Percentiles rank a stretch among this genome's conserved stretches.
These are phyloP conservation scores for Meganola albula DNA, from an alignment of 2,888 invertebrate genomes.

Conservation along the genomic window DNA sequence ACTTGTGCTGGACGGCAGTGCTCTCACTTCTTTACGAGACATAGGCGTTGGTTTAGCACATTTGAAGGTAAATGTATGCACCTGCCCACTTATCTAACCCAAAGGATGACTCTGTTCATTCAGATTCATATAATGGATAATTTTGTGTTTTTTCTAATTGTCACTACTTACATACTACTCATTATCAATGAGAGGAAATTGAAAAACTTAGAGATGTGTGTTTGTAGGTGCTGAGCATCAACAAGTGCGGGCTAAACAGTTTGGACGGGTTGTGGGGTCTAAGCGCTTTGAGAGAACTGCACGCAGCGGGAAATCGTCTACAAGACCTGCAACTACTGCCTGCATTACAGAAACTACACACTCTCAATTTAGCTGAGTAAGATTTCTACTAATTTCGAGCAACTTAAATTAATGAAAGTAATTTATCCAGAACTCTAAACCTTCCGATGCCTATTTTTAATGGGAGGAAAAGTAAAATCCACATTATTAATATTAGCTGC, in stretches of 20 bases:
- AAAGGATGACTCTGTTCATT: too few relatives aligned
- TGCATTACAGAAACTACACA: conserved; percentile 75
- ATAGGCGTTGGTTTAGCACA: conserved; percentile 81
- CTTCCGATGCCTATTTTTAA: too few relatives aligned
- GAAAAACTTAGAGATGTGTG: too few relatives aligned
- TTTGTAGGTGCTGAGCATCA: conserved; percentile 73
- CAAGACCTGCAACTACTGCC: conserved; percentile 79
- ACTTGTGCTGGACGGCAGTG: conserved; percentile 82
- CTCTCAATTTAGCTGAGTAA: conserved; percentile 72
- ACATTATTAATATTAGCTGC: too few relatives aligned
- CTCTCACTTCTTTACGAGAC: conserved; percentile 81
- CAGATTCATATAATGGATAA: too few relatives aligned
- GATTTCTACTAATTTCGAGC: too few relatives aligned
- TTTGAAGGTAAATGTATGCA: conserved; percentile 73
- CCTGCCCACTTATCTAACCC: too few relatives aligned
- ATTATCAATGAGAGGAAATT: too few relatives aligned
- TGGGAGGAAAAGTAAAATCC: neutral
- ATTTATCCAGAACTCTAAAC: too few relatives aligned
- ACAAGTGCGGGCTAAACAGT: conserved; percentile 80
- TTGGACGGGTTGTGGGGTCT: conserved; percentile 83
- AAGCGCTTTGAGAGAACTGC: conserved; percentile 77
- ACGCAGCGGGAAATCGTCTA: conserved; percentile 80
- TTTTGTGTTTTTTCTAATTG: too few relatives aligned
- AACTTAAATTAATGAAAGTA: too few relatives aligned
- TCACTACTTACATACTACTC: too few relatives aligned